Evolutionary conservation across 2,888 invertebrate species (phyloP).

Genomic region (Blastobasis adustella): DNA sequence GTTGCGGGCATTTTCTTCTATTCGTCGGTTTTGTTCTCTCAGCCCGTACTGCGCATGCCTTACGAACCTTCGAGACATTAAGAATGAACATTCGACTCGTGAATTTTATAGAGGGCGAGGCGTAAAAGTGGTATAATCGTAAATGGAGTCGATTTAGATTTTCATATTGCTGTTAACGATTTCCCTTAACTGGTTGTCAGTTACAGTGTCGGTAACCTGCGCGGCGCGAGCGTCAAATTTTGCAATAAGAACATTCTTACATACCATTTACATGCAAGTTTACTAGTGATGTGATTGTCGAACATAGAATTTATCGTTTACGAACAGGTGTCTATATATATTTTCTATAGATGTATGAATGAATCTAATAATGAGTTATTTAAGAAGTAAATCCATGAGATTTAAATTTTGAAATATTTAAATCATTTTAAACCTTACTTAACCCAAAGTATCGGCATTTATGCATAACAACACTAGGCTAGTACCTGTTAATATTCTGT

Average conservation of each 20-base stretch:
- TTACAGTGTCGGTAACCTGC: slow-evolving; percentile 1
- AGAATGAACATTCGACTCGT: slow-evolving; percentile 8
- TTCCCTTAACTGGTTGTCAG: slow-evolving; percentile 28
- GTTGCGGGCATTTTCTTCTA: slow-evolving; percentile 55
- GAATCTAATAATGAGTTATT: too few species aligned
- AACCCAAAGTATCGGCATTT: too few species aligned
- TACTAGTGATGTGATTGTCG: slow-evolving; percentile 18
- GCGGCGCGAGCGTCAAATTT: slow-evolving; percentile 25
- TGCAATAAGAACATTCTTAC: slow-evolving; percentile 33
- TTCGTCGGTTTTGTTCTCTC: slow-evolving; percentile 43
- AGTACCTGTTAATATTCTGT: too few species aligned
- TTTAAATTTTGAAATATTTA: too few species aligned
- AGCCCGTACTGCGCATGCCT: slow-evolving; percentile 15
- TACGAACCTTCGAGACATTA: slow-evolving; percentile 11
- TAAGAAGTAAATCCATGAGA: too few species aligned
- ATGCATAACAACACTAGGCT: too few species aligned
- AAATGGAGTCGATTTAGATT: slow-evolving; percentile 18
- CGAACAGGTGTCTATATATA: too few species aligned
- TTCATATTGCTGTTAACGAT: slow-evolving; percentile 25
- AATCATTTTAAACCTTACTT: too few species aligned
- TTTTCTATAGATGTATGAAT: too few species aligned
- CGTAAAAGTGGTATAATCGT: slow-evolving; percentile 15
- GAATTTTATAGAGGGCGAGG: slow-evolving; percentile 11
- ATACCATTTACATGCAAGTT: slow-evolving; percentile 22
- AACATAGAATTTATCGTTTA: too few species aligned